Conservation (phyloP, 2,113 vertebrate species). For the Mobula hypostoma region DNA sequence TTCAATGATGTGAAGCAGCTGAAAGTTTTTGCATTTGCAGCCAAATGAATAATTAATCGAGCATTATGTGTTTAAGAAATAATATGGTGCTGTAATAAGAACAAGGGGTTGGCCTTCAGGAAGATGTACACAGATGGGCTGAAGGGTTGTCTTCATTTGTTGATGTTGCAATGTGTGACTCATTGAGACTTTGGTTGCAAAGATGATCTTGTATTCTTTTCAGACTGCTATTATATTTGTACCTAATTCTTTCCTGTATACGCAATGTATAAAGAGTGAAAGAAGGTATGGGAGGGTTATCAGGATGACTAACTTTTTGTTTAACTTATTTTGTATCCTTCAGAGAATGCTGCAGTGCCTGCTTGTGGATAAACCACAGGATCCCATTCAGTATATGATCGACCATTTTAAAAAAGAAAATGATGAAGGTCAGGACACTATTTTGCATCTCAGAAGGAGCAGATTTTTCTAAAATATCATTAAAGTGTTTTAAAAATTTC, state of each 20-base stretch:
- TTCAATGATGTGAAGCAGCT: neutral
- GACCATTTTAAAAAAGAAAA: conserved; percentile 59
- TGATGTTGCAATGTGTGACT: neutral
- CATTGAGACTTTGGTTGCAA: neutral
- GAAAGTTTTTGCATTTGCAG: neutral
- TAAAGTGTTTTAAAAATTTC: neutral
- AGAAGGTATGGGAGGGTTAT: neutral
- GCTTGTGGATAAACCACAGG: conserved; percentile 68
- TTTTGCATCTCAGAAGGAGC: neutral
- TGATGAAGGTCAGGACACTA: conserved; percentile 55
- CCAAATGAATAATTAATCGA: no score
- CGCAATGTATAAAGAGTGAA: neutral
- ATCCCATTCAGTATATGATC: conserved; percentile 76
- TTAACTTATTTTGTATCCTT: conserved; percentile 44
- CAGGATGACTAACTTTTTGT: neutral
- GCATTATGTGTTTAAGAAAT: neutral
- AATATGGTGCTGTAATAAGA: neutral
- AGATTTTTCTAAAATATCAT: neutral
- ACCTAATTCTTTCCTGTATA: no score
- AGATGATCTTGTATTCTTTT: neutral
- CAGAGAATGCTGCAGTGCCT: conserved; percentile 73
- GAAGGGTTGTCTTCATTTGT: neutral
- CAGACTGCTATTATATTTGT: neutral
- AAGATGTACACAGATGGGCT: neutral
- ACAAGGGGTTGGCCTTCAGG: neutral